Evolutionary conservation across 2,113 vertebrate species (phyloP).

Genomic region (Seriola aureovittata): DNA sequence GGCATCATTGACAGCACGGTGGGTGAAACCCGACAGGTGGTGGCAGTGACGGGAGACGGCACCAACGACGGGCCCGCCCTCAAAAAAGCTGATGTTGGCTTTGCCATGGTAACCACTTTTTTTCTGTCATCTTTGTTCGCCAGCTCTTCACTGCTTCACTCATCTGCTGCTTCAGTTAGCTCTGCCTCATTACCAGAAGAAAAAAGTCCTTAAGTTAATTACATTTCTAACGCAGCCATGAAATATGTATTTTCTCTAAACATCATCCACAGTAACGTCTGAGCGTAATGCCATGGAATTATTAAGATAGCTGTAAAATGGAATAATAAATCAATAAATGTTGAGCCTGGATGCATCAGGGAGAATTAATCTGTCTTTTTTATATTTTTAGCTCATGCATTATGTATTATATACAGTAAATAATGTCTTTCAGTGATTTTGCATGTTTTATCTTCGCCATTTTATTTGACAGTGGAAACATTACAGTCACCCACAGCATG

Average conservation of each 20-base stretch:
- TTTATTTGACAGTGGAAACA: not conserved
- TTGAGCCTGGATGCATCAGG: not conserved
- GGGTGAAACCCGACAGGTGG: constrained; percentile 93
- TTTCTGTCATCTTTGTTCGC: not conserved
- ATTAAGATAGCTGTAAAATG: constrained; percentile 48
- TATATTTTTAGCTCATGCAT: too few species aligned
- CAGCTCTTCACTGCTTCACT: constrained; percentile 1
- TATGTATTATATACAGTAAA: too few species aligned
- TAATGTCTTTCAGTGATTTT: not conserved
- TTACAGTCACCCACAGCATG: not conserved
- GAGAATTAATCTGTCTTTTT: too few species aligned
- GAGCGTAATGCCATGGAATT: not conserved
- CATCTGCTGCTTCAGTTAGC: constrained; percentile 23
- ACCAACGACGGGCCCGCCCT: constrained; percentile 97
- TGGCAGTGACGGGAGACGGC: constrained; percentile 97
- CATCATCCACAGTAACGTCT: constrained; percentile 1
- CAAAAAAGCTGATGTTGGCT: constrained; percentile 98
- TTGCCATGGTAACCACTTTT: constrained; percentile 92
- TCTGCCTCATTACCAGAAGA: constrained; percentile 39
- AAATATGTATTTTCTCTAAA: constrained; percentile 44
- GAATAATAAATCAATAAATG: constrained; percentile 53
- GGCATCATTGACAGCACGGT: constrained; percentile 98
- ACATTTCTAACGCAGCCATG: constrained; percentile 35
- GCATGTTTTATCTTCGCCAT: too few species aligned
- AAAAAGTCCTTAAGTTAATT: constrained; percentile 24